Base-by-base conservation (phyloP, 2,888 invertebrate genomes). In the Bellardia pandia region DNA sequence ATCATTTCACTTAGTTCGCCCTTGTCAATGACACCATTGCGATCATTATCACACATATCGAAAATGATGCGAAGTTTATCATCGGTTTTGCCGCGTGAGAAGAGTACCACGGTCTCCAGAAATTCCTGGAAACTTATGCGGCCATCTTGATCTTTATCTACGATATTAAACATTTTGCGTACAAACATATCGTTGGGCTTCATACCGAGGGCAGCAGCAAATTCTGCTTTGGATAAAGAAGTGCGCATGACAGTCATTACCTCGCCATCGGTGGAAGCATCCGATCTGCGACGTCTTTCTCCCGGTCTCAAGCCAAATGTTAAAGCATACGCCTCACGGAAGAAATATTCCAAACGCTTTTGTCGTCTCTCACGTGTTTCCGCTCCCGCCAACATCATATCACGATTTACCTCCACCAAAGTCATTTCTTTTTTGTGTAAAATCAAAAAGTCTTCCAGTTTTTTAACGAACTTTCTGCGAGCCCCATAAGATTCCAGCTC, bases 1-100 rank as follows among this genome's bases (percentile, higher is more conserved):
- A 99, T 94, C 97, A 99, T 98, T 93, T 98, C 98, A 33, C 97
- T 98, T 30, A 99, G 94, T 92, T 99, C 98, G 2, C 96, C 96
- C 91, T 98, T 98, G 91, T 98, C 98, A 83, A 99, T 99, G 0
- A 98, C 97, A 0, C 98, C 98, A 90, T 98, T 98, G 16, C 98
- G 96, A 92, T 99, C 98, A 90, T 98, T 97, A 92, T 99, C 99
- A 91, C 99, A 99, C 99, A 99, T 99, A 93, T 99, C 98, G 92
- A 99, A 99, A 89, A 99, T 98, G 48, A 99, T 98, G 6, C 98
- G 95, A 51, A 99, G 94, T 91, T 98, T 98, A 91, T 98, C 98
- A 90, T 98, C 98, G 0, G 98, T 98, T 90, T 97, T 97, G 7
- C 98, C 98, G 0, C 97, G 96, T 0, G 98, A 98, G 92, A 98